These are phyloP conservation scores for Mus spretus DNA, from an alignment of 2,797 vertebrate species.

Conservation along the genomic window DNA sequence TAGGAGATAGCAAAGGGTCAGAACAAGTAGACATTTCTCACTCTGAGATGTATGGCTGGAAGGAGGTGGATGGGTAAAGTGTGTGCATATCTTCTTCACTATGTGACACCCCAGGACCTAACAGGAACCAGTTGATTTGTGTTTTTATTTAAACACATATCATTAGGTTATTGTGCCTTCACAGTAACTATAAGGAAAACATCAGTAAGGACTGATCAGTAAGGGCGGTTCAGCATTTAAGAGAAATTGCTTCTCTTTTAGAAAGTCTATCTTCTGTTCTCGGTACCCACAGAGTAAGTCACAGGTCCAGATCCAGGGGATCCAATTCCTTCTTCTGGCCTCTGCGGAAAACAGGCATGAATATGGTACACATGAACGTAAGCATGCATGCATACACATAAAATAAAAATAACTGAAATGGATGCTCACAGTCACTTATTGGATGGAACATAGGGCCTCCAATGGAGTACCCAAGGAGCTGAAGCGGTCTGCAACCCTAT, in stretches of 20 bases:
- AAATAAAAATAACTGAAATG: background rate
- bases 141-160: background rate
- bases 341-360: background rate
- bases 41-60: background rate
- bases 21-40: background rate
- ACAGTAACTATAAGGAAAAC: background rate
- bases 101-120: background rate
- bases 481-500: too few species aligned
- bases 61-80: too few species aligned
- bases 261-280: background rate
- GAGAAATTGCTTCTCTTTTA: background rate
- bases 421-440: too few species aligned
- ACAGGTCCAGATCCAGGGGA: background rate
- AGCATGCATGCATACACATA: background rate
- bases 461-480: too few species aligned
- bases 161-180: background rate
- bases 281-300: background rate
- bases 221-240: background rate
- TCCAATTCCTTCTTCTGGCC: background rate
- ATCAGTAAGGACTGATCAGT: too few species aligned
- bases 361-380: too few species aligned
- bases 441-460: too few species aligned
- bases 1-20: background rate
- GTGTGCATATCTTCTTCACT: background rate
- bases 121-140: background rate